Base-by-base conservation (phyloP, 2,113 vertebrate species). In the Oncorhynchus keta region DNA sequence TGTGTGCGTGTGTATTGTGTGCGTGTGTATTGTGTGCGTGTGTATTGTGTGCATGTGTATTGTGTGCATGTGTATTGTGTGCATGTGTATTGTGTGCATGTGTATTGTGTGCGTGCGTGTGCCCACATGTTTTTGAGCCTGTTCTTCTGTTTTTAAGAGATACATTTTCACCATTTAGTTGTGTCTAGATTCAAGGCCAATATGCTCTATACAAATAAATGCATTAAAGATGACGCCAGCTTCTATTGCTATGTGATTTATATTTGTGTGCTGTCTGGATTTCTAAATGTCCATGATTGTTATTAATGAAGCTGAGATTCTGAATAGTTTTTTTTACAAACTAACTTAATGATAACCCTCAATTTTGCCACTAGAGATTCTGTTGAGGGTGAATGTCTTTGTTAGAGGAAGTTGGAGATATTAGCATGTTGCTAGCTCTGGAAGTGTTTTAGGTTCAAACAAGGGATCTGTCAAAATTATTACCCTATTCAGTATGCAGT, bases 201-300 rank as follows among this genome's bases (percentile, higher is more conserved):
- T 82, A 88, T 66, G 79, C 79, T 79, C 76, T 89, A 86, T 90
- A 82, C 84, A 81, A 90, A 80, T 89, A 88, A 92, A 87, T 55
- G 91, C 90, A 85, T 30, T 81, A 79, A 55, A 18, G 51, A 16
- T 55, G 79, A 84, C 90, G 86, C 83, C 66, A 2, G 68, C 2
- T 3, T 12, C 28, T 1, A 35, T 14, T 9, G 18, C 3, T 7
- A 20, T 72, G 72, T 62, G 57, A 62, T 55, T 4, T 62, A 20
- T 22, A 14, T 62, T 26, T 62, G 72, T n/a, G 72, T 67, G 24
- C 13, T 67, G 11, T 22, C 59, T 62, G 59, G 24, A 62, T 62
- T 22, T 62, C 5, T 22, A 62, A n/a, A n/a, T 62, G n/a, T 22
- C 18, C 59, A 62, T 62, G 6, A 22, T 62, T n/a, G 59, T 62